Base-by-base conservation (phyloP, 2,113 vertebrate genomes). In the Ciconia stormi region DNA sequence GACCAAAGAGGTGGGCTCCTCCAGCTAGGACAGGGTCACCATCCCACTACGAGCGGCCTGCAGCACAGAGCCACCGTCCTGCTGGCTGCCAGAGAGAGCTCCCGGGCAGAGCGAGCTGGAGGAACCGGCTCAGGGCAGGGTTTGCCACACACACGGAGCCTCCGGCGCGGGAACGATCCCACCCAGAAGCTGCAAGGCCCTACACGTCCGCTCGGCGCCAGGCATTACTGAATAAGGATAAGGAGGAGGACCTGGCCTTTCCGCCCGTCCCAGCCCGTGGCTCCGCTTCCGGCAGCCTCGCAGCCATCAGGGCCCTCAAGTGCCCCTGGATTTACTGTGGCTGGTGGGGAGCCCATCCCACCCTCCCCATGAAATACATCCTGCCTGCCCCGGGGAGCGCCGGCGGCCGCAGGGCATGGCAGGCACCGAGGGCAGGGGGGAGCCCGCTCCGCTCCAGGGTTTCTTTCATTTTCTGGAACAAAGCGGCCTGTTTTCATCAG, bases 41-140 rank as follows among this genome's bases (percentile, higher is more conserved):
- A 0, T 26, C 21, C 56, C 27, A 1, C 36, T 29, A 3, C 2
- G 5, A 44, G 69, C 49, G 49, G 34, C 20, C 21, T 58, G 74
- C 13, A 14, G 85, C 6, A 11, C 15, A 42, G 11, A 59, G 19
- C 32, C 56, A 46, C 42, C 7, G 0, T 25, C 2, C 2, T 1
- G 2, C 36, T 0, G 0, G 42, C 74, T 0, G 0, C 38, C 3
- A 2, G 30, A 53, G 25, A 71, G 59, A 74, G 69, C 6, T 18
- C 17, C 17, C 0, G 1, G 67, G 20, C 34, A 62, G 46, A 19
- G 9, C n/a, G 23, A 71, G 50, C 42, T 61, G 61, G 20, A 71
- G 32, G 52, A 82, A 46, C 25, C 0, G 0, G 32, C 21, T 34
- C 13, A 3, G 23, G 44, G 46, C 9, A 77, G 56, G 67, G 23